Evolutionary conservation across 1,140 invertebrate species (phyloP).

Genomic region (Cydia splendana): DNA sequence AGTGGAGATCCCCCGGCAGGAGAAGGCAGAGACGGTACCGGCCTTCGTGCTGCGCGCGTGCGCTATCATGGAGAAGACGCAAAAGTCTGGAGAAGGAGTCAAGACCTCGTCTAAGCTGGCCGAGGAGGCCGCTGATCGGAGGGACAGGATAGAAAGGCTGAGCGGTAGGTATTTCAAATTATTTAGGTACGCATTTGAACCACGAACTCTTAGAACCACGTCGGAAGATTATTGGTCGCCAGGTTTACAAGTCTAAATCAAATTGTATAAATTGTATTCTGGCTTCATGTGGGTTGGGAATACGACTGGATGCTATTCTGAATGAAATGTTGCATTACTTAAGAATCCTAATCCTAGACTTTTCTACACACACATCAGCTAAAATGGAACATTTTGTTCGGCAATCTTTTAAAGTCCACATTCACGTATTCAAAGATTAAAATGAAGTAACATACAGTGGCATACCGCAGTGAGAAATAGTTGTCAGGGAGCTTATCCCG

Average conservation of each 20-base stretch:
- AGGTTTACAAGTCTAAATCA: no score
- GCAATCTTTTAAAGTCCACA: slow-evolving; percentile 12
- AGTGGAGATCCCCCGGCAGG: slow-evolving; percentile 93
- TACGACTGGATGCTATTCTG: no score
- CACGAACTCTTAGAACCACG: no score
- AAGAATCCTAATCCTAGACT: no score
- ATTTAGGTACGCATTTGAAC: no score
- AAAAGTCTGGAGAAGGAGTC: slow-evolving; percentile 92
- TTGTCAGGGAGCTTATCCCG: slow-evolving; percentile 14
- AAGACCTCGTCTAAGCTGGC: slow-evolving; percentile 90
- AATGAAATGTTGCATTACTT: no score
- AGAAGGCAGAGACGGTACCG: slow-evolving; percentile 94
- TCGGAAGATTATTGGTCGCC: no score
- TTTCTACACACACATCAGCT: background rate
- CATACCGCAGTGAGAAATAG: slow-evolving; percentile 21
- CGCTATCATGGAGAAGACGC: slow-evolving; percentile 94
- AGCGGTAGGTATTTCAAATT: no score
- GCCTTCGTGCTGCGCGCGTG: slow-evolving; percentile 94
- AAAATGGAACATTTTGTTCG: background rate
- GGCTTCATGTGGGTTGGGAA: no score
- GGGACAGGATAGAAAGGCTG: slow-evolving; percentile 88
- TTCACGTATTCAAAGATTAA: slow-evolving; percentile 8
- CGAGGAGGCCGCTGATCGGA: slow-evolving; percentile 90
- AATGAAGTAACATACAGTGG: background rate
- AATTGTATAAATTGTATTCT: no score